These are phyloP conservation scores for Heliopora coerulea DNA, from an alignment of 92 coral and sea anemone species.

Conservation along the genomic window DNA sequence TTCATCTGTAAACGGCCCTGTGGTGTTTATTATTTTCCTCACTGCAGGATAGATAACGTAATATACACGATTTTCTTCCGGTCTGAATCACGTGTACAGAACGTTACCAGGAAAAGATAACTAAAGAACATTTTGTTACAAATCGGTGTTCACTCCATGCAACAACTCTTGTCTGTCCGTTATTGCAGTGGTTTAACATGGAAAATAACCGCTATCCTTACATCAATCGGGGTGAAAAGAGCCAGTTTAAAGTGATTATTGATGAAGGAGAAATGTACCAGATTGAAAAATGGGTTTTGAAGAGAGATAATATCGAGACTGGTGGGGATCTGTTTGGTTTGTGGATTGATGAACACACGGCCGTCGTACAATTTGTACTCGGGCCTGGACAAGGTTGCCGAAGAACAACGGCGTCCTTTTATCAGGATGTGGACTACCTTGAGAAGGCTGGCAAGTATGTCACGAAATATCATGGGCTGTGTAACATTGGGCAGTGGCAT, in stretches of 20 bases:
- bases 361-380: constrained; percentile 71
- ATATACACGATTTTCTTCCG: not conserved
- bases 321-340: constrained; percentile 92
- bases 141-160: too few species aligned
- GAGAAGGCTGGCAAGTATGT: constrained; percentile 58
- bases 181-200: not conserved
- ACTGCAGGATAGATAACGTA: too few species aligned
- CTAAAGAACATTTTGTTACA: too few species aligned
- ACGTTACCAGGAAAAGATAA: not conserved
- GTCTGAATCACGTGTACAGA: not conserved
- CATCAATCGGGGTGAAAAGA: not conserved
- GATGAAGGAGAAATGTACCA: constrained; percentile 62
- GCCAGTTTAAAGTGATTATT: constrained; percentile 52
- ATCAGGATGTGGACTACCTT: constrained; percentile 72
- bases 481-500: constrained; percentile 96
- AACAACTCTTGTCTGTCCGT: not conserved
- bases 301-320: constrained; percentile 59
- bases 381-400: constrained; percentile 73
- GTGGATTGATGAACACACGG: constrained; percentile 73
- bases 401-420: constrained; percentile 67
- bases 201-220: not conserved
- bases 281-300: constrained; percentile 61
- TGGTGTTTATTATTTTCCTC: too few species aligned
- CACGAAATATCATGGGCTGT: constrained; percentile 67
- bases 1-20: too few species aligned